A percentile compares a stretch with the other conserved stretches of the same genome.
Evolutionary conservation across 2,797 vertebrate genomes (phyloP).

Genomic region (Cheirogaleus major): DNA sequence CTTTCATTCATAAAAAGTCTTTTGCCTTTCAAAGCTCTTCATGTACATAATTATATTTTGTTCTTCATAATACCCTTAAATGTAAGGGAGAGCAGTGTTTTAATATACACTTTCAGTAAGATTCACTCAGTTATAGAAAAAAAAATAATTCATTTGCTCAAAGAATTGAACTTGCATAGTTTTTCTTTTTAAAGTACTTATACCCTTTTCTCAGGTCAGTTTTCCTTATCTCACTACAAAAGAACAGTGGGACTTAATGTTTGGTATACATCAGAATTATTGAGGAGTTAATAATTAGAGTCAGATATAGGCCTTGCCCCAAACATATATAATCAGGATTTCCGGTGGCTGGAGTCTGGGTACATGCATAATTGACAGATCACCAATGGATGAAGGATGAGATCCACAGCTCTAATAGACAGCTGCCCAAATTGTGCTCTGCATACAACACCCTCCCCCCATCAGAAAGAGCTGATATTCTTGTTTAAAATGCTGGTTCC

Average conservation of each 20-base stretch:
- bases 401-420: not conserved
- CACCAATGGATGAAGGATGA: not conserved
- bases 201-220: not conserved
- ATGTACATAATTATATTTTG: not conserved
- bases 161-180: not conserved
- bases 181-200: not conserved
- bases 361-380: not conserved
- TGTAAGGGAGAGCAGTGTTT: not conserved
- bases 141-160: not conserved
- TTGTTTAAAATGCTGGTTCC: not conserved
- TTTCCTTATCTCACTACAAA: not conserved
- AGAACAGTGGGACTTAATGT: not conserved
- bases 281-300: not conserved
- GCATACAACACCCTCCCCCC: not conserved
- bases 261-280: not conserved
- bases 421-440: not conserved
- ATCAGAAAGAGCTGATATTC: not conserved
- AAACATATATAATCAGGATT: not conserved
- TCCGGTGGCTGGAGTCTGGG: not conserved
- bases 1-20: not conserved
- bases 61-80: not conserved
- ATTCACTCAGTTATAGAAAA: not conserved
- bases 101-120: not conserved
- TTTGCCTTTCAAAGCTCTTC: not conserved
- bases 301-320: not conserved